These are phyloP conservation scores for Siniperca knerii DNA, from an alignment of 2,113 vertebrate genomes.

Conservation along the genomic window DNA sequence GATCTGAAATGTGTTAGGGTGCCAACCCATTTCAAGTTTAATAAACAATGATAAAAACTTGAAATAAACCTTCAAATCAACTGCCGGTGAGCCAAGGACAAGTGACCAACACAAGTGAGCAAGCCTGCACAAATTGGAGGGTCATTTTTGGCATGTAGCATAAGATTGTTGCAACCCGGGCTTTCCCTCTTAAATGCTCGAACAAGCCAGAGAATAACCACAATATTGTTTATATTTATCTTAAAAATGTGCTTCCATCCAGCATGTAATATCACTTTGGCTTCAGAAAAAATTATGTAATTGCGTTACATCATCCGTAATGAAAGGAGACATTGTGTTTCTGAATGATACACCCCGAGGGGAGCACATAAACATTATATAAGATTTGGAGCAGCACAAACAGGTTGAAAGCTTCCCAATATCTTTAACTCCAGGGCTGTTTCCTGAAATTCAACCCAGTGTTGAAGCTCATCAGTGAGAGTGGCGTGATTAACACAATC, in stretches of 20 bases:
- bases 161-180: background rate
- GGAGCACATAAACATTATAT: background rate
- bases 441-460: background rate
- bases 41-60: background rate
- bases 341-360: slow-evolving; percentile 19
- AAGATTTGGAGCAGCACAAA: background rate
- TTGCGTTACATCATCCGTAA: slow-evolving; percentile 22
- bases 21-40: background rate
- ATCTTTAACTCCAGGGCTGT: background rate
- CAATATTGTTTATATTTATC: background rate
- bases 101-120: background rate
- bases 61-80: background rate
- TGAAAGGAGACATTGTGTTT: slow-evolving; percentile 47
- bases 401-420: background rate
- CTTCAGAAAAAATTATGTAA: slow-evolving; percentile 15
- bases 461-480: background rate
- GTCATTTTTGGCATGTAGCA: background rate
- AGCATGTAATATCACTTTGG: background rate
- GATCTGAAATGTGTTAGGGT: background rate
- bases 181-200: background rate
- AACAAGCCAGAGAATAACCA: background rate
- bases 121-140: background rate
- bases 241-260: background rate
- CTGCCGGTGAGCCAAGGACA: background rate
- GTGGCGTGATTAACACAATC: background rate